Conservation (phyloP, 2,797 vertebrate genomes). For the Anableps anableps region DNA sequence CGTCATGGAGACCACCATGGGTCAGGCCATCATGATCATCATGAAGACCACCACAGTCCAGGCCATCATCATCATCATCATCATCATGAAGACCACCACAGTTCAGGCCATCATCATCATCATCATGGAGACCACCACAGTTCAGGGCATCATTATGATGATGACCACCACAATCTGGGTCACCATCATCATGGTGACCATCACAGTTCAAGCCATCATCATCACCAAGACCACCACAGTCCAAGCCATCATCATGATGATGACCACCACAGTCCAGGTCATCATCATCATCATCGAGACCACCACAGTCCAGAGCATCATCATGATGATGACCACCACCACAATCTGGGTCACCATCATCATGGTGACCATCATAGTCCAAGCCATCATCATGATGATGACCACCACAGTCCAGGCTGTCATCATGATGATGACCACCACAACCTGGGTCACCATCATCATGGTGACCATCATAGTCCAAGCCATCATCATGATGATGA, state of each 20-base stretch:
- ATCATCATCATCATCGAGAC: constrained; percentile 4
- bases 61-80: constrained; percentile 11
- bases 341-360: constrained; percentile 8
- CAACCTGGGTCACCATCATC: constrained; percentile 1
- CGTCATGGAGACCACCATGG: constrained; percentile 11
- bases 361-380: background rate
- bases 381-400: constrained; percentile 8
- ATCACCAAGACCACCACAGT: constrained; percentile 22
- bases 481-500: background rate
- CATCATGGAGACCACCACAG: constrained; percentile 18
- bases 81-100: background rate
- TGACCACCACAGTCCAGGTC: background rate
- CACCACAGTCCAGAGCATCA: background rate
- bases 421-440: constrained; percentile 31
- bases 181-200: constrained; percentile 22
- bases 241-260: background rate
- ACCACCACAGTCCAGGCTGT: constrained; percentile 1
- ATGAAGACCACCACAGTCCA: background rate
- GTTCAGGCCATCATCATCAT: background rate
- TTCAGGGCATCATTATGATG: background rate
- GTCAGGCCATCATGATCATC: background rate
- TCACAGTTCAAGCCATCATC: constrained; percentile 18
- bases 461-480: background rate
- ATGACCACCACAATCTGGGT: background rate
- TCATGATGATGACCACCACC: constrained; percentile 26